Evolutionary conservation across 2,113 vertebrate species (phyloP), one percentile per base, ranked within the genome.

Genomic region (Chionis minor): DNA sequence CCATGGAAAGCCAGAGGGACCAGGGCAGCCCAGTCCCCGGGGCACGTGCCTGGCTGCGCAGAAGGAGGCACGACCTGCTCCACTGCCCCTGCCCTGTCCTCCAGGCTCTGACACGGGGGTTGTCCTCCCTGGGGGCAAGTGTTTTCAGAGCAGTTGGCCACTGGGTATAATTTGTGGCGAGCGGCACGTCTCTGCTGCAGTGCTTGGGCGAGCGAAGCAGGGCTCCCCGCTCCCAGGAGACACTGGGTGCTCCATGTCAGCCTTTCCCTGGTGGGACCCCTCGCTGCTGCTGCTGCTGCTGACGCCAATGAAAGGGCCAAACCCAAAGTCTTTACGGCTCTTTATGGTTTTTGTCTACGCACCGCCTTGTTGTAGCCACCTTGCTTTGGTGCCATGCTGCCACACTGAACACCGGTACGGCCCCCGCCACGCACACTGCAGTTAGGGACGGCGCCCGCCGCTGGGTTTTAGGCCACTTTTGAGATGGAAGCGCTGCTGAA

Each of bases 381-480:
- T 20, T 21, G 21, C 24, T 77, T 33, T 21, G 27, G 49, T 28
- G 38, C 44, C 19, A 1, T 14, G 69, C 24, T 75, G 45, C 0
- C 4, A 11, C 28, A 20, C 10, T 7, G 30, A 40, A 23, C 27
- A 14, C 32, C 56, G 17, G 26, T 1, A 3, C 4, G 44, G 32
- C 47, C 21, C 42, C 70, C 12, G 5, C 30, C 47, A 13, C 56
- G 8, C 5, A 6, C 12, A 12, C 9, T 1, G 21, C 35, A 13
- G 42, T 4, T 15, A 8, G 33, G 20, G 20, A 4, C 1, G 0
- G n/a, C 35, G n/a, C 30, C 35, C 52, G 30, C 47, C 6, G 3
- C 6, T 8, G 23, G 15, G 33, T 51, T 61, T 44, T 35, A 70
- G 38, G 51, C 32, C 3, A 2, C 10, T 51, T 51, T 42, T 61